Conservation (phyloP, 2,888 invertebrate genomes). For the Eledona agricola region DNA sequence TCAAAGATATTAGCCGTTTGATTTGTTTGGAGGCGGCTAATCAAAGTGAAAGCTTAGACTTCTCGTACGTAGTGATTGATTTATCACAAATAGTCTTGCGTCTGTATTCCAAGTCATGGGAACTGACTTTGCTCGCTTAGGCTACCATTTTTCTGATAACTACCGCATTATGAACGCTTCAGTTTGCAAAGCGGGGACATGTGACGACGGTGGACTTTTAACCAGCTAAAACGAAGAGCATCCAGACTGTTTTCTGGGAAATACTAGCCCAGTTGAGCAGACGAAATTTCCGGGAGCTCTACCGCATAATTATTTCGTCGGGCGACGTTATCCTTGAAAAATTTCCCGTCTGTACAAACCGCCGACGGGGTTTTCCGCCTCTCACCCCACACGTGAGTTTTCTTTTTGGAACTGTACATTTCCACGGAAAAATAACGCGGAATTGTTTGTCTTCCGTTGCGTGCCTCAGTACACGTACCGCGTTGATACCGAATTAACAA, state of each 20-base stretch:
- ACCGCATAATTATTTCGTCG: conserved; percentile 21
- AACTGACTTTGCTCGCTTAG: conserved; percentile 47
- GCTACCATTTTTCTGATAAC: conserved; percentile 22
- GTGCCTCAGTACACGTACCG: conserved; percentile 24
- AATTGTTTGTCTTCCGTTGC: conserved; percentile 20
- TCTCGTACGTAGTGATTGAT: conserved; percentile 43
- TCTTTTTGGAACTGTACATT: conserved; percentile 19
- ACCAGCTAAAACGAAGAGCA: conserved; percentile 15
- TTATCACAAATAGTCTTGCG: conserved; percentile 48
- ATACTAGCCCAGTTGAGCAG: too few relatives aligned
- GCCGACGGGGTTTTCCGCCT: conserved; percentile 16
- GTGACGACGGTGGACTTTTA: too few relatives aligned
- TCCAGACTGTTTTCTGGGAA: conserved; percentile 27
- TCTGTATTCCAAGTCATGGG: conserved; percentile 52
- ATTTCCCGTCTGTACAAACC: conserved; percentile 21
- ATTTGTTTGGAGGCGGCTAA: conserved; percentile 35
- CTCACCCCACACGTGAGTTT: conserved; percentile 20
- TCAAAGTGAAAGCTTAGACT: conserved; percentile 52
- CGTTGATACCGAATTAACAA: conserved; percentile 22
- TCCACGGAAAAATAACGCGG: too few relatives aligned
- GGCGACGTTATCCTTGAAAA: conserved; percentile 22
- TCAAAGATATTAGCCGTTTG: conserved; percentile 28
- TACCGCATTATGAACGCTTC: conserved; percentile 20
- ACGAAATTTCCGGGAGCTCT: too few relatives aligned
- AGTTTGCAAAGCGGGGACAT: too few relatives aligned